Percentiles rank a stretch among this genome's conserved stretches.
Conservation (phyloP, 2,888 invertebrate species). For the Hecatera dysodea region DNA sequence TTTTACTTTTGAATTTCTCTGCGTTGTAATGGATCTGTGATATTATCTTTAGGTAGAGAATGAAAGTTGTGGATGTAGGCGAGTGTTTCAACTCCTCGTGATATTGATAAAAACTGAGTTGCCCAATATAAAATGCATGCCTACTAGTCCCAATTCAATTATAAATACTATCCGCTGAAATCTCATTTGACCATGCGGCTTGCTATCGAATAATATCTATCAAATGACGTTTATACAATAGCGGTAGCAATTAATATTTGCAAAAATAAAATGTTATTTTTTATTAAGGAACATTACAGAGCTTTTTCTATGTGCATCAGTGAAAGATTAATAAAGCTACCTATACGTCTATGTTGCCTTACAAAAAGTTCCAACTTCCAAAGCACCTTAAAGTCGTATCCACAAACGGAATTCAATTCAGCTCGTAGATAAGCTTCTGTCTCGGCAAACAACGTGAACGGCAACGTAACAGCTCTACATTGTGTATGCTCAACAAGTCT, state of each 20-base stretch:
- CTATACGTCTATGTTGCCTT: neutral
- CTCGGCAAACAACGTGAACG: constrained; percentile 42
- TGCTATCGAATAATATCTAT: neutral
- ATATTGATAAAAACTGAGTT: constrained; percentile 1
- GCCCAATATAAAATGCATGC: neutral
- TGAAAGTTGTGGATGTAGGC: constrained; percentile 5
- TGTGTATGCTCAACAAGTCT: constrained; percentile 48
- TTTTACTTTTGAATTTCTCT: constrained; percentile 38
- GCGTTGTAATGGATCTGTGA: constrained; percentile 16
- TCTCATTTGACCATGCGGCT: neutral
- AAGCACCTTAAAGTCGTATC: constrained; percentile 21
- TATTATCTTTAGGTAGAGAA: constrained; percentile 6
- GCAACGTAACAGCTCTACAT: constrained; percentile 37
- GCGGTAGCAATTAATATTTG: neutral
- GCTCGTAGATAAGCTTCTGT: constrained; percentile 41
- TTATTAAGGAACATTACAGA: neutral
- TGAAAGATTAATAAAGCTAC: neutral
- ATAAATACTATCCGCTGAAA: neutral
- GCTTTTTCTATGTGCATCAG: neutral
- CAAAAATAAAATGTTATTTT: neutral
- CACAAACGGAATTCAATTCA: constrained; percentile 46
- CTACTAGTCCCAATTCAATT: neutral
- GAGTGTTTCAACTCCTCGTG: neutral
- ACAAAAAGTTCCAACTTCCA: neutral
- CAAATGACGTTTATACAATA: neutral